Base-by-base conservation (phyloP, 2,888 invertebrate genomes). In the Galerucella calmariensis region DNA sequence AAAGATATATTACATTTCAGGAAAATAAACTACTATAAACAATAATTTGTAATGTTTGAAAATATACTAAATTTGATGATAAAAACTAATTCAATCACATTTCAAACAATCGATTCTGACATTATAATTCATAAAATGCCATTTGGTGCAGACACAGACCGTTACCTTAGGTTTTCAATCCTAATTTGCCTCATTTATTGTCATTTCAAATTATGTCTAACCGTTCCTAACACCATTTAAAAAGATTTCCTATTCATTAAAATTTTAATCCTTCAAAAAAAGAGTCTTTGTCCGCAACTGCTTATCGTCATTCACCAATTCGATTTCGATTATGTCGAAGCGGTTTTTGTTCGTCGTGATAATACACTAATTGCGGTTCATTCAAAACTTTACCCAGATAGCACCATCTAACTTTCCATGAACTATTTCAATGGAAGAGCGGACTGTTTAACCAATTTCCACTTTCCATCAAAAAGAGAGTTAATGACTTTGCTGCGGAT, bases 311-410 rank as follows among this genome's bases (percentile, higher is more conserved):
- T 35, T 66, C 75, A 63, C 59, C 75, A 77, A 77, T 77, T 73
- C 68, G 67, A 77, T 75, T 77, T 77, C 77, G 72, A 77, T 77
- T 75, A 77, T 71, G 75, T 77, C 71, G 73, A 68, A 74, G 48
- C 69, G 59, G 65, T 67, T 75, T 77, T 77, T 77, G 72, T 71
- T 73, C 73, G 48, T 66, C 70, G 73, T 75, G 70, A 75, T 75
- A 75, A 75, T 77, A 75, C 75, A 75, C 73, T 77, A 75, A 77
- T 77, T 77, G 77, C 74, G 67, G 59, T 75, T 71, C 67, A 76
- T 76, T 76, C 70, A 72, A 48, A 76, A 73, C 63, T 71, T 71
- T 65, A 56, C 44, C 58, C 53, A 48, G 67, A 67, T 67, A 72
- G 67, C 72, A 67, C 72, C 62, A 46, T 63, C 71, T 41, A 71